These are phyloP conservation scores for Limnephilus lunatus DNA, from an alignment of 2,888 invertebrate genomes.

Conservation along the genomic window DNA sequence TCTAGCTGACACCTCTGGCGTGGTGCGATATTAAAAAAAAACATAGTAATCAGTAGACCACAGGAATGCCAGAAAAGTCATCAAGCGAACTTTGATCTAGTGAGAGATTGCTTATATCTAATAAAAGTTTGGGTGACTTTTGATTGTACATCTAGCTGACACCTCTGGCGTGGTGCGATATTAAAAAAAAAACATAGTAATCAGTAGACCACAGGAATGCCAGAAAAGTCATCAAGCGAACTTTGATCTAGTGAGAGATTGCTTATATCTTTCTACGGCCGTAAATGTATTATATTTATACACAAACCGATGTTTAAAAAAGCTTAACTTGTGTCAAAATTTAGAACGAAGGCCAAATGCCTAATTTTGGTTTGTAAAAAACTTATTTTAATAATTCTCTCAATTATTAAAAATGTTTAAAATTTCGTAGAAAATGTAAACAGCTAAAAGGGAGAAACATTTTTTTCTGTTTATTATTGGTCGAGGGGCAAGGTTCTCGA, in stretches of 20 bases:
- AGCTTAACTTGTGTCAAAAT: background rate
- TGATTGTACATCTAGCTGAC: too few species aligned
- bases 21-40: background rate
- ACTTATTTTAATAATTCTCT: too few species aligned
- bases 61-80: background rate
- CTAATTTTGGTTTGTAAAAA: background rate
- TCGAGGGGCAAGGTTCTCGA: too few species aligned
- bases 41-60: background rate
- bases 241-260: background rate
- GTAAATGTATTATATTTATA: background rate
- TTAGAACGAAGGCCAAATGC: background rate
- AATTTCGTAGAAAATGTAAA: too few species aligned
- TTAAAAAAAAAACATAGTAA: background rate
- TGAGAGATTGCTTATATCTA: background rate
- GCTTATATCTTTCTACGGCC: background rate
- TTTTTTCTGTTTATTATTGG: too few species aligned
- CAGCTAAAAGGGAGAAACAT: too few species aligned
- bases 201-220: background rate
- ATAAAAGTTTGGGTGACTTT: too few species aligned
- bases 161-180: too few species aligned
- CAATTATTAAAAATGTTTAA: background rate
- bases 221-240: background rate
- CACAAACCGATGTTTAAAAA: background rate
- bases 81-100: background rate
- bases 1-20: background rate